Conservation (phyloP, 2,888 invertebrate species). For the Nephrotoma guestfalica region DNA sequence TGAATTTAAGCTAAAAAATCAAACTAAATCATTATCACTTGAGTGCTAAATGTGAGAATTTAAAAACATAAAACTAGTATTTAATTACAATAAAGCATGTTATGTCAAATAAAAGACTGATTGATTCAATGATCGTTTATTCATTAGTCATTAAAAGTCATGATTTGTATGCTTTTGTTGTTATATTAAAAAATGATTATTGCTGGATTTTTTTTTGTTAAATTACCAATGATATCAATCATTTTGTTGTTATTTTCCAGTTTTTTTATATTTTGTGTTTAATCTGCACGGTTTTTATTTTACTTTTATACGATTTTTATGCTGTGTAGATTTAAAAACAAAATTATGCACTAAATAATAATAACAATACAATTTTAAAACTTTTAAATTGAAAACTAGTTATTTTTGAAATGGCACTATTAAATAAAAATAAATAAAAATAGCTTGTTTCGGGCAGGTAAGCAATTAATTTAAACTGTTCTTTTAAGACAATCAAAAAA, state of each 20-base stretch:
- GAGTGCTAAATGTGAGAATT: background rate
- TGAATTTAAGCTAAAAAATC: background rate
- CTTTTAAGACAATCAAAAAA: background rate
- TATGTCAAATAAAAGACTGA: background rate
- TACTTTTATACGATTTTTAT: background rate
- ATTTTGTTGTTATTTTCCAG: background rate
- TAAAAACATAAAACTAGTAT: background rate
- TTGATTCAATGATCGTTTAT: background rate
- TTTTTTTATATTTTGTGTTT: background rate
- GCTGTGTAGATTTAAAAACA: background rate
- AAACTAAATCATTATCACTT: background rate
- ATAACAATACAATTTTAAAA: background rate
- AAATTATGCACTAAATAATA: background rate
- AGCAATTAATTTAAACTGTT: background rate
- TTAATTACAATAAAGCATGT: background rate
- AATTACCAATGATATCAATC: background rate
- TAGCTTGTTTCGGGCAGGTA: background rate
- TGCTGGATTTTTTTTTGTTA: background rate
- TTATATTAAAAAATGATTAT: background rate
- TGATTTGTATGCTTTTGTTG: background rate
- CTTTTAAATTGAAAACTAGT: background rate
- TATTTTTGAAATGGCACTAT: background rate
- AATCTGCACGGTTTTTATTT: background rate
- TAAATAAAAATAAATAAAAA: background rate
- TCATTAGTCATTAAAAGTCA: background rate